These are phyloP conservation scores for human DNA, from an alignment of 2,113 vertebrate genomes.

Conservation along the genomic window DNA sequence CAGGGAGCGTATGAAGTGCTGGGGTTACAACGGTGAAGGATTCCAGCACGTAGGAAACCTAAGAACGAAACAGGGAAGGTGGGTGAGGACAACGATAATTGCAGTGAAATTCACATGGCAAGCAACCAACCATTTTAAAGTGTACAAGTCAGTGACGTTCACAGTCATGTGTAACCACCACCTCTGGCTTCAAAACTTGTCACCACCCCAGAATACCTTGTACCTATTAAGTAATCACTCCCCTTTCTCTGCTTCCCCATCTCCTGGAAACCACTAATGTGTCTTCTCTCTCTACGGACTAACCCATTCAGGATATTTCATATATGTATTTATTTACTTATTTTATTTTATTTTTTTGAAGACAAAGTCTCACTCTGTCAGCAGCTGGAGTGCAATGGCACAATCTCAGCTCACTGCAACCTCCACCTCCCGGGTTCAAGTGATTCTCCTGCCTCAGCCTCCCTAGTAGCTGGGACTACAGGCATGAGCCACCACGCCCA, in stretches of 20 bases:
- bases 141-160: fast-evolving
- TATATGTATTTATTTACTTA: background rate
- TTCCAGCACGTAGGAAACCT: background rate
- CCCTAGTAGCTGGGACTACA: background rate
- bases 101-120: background rate
- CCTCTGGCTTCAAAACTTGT: background rate
- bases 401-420: background rate
- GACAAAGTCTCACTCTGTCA: background rate
- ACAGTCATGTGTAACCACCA: background rate
- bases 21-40: background rate
- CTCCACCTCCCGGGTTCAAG: background rate
- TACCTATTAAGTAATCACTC: background rate
- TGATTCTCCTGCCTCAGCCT: background rate
- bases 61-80: background rate
- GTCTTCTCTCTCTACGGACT: background rate
- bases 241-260: background rate
- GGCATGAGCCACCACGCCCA: background rate
- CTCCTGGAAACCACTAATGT: too few species aligned
- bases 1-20: background rate
- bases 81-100: too few species aligned
- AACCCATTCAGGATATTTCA: background rate
- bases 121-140: background rate
- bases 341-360: background rate
- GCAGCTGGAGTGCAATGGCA: background rate
- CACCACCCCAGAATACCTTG: background rate